Conservation (phyloP, 2,888 invertebrate genomes). For the Hecatera dysodea region DNA sequence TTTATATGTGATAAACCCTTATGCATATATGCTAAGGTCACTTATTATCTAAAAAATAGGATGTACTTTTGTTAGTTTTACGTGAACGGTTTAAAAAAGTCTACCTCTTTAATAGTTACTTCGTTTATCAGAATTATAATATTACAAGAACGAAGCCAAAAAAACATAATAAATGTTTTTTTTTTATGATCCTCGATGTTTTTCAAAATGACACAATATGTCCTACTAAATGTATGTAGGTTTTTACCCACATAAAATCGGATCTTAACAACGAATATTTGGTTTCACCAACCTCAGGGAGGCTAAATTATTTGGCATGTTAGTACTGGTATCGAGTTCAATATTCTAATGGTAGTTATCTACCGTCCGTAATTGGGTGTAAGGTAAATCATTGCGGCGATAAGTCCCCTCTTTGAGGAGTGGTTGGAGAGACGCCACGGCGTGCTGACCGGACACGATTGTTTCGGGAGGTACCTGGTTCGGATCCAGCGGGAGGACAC, state of each 20-base stretch:
- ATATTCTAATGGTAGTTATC: conserved; percentile 16
- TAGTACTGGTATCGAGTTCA: conserved; percentile 25
- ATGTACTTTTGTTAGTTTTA: background rate
- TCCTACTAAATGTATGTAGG: background rate
- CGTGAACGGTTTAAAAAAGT: background rate
- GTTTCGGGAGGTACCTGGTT: too few relatives aligned
- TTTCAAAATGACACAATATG: background rate
- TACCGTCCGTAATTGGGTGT: conserved; percentile 9
- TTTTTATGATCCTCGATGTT: background rate
- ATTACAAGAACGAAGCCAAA: background rate
- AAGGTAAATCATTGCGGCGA: too few relatives aligned
- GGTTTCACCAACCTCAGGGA: conserved; percentile 18
- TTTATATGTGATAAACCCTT: background rate
- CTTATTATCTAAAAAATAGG: background rate
- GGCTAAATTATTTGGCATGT: conserved; percentile 22
- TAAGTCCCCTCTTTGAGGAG: too few relatives aligned
- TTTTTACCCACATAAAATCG: background rate
- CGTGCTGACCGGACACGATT: too few relatives aligned
- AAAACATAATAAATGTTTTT: background rate
- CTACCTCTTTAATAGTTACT: background rate
- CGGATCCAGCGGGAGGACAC: too few relatives aligned
- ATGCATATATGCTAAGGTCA: background rate
- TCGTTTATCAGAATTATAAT: background rate
- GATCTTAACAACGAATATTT: conserved; percentile 6
- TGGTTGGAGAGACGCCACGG: too few relatives aligned